Base-by-base conservation (phyloP, 2,797 vertebrate genomes). In the Hipposideros larvatus region DNA sequence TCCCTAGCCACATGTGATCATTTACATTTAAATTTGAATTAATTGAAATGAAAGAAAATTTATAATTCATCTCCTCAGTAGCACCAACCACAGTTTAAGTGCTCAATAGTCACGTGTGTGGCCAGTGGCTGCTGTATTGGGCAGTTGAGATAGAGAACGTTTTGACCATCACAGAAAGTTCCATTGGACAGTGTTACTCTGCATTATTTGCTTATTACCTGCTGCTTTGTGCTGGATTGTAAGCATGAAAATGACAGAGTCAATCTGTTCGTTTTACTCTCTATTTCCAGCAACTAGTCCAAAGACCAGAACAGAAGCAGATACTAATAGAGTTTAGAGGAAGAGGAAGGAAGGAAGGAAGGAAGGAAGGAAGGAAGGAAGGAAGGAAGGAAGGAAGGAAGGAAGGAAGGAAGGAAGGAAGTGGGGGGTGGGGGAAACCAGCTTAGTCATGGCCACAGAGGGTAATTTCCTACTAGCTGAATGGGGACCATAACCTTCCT, bases 91-190 rank as follows among this genome's bases (percentile, higher is more conserved):
- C 1, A 2, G 24, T 19, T 43, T 13, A 5, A 14, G 46, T 9
- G 16, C 24, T 41, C 26, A 16, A 0, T 0, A 4, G 41, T 19
- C 87, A 63, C n/a, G 0, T 0, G 28, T 0, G 5, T 51, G 14
- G 9, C 43, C 10, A 11, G 28, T 0, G 51, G 53, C 70, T 57
- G 1, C 7, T 0, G 22, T 1, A 1, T 0, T 0, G 15, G 68
- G 26, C 41, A 48, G 43, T 8, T 14, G 24, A 24, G 74, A 3
- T 0, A 3, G 0, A 46, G 61, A 19, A 4, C 1, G 0, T n/a
- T 57, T 3, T 8, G 7, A 0, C 31, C 53, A 11, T 41, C 65
- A 5, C 48, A 7, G 68, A 11, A 65, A 14, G 53, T 19, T 28
- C 85, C 37, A 0, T 0, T 2, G 22, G 22, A 4, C 15, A 3